Evolutionary conservation across 2,888 invertebrate genomes (phyloP).

Genomic region (Pimpla rufipes): DNA sequence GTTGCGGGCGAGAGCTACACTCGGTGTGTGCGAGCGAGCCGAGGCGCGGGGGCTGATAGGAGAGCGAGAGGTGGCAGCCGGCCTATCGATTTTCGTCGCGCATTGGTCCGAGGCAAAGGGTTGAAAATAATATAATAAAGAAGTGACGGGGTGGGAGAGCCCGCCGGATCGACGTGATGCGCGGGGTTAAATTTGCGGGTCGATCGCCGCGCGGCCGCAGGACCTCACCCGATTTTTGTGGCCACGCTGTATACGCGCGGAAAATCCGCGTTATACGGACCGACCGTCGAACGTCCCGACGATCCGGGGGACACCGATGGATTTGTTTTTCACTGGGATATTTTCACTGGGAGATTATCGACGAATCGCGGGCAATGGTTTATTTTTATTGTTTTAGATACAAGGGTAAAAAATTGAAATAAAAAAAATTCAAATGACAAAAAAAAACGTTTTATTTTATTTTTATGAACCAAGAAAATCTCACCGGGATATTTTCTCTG

Average conservation of each 20-base stretch:
- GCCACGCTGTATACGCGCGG: too few species aligned
- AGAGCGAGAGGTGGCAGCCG: slow-evolving; percentile 57
- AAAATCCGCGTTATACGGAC: too few species aligned
- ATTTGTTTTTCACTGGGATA: too few species aligned
- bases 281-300: too few species aligned
- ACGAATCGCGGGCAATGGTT: too few species aligned
- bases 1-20: not conserved
- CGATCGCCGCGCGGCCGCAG: slow-evolving; percentile 41
- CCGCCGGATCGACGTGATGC: slow-evolving; percentile 48
- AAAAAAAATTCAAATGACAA: not conserved
- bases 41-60: slow-evolving; percentile 47
- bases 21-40: slow-evolving; percentile 39
- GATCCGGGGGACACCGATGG: too few species aligned
- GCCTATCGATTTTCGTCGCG: slow-evolving; percentile 70
- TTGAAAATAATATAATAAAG: slow-evolving; percentile 70
- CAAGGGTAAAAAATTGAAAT: too few species aligned
- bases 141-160: slow-evolving; percentile 53
- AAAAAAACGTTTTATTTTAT: not conserved
- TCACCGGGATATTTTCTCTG: too few species aligned
- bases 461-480: slow-evolving; percentile 24
- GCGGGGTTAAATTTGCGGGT: slow-evolving; percentile 60
- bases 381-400: too few species aligned
- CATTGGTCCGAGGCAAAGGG: slow-evolving; percentile 69
- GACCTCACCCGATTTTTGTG: slow-evolving; percentile 14
- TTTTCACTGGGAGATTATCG: too few species aligned